These are phyloP conservation scores for Sebastolobus alascanus DNA, from an alignment of 2,797 vertebrate genomes.

Conservation along the genomic window DNA sequence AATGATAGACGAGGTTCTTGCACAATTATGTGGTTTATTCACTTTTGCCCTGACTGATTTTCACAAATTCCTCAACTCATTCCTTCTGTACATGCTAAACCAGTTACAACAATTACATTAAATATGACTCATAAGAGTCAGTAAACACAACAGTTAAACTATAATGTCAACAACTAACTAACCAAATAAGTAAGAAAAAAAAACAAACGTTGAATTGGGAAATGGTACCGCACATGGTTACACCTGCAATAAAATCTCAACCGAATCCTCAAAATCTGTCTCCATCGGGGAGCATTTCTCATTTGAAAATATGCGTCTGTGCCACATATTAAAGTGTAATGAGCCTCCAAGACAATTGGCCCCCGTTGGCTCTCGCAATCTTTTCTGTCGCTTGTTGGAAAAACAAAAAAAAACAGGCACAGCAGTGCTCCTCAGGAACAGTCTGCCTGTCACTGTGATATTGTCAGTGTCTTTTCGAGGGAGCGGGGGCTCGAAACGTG, in stretches of 20 bases:
- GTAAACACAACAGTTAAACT: neutral
- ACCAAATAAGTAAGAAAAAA: neutral
- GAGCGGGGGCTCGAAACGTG: conserved; percentile 3
- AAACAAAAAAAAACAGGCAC: neutral
- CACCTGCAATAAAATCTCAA: neutral
- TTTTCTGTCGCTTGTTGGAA: neutral
- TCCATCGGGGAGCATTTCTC: conserved; percentile 6
- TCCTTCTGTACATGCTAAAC: neutral
- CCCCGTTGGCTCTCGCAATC: conserved; percentile 2
- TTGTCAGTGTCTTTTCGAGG: conserved; percentile 8
- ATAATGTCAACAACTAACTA: neutral
- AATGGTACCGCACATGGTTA: neutral
- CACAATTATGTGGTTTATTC: neutral
- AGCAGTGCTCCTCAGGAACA: neutral
- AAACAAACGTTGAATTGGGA: neutral
- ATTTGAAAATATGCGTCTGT: conserved; percentile 6
- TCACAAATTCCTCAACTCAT: neutral
- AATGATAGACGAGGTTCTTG: neutral
- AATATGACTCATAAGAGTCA: neutral
- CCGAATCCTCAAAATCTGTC: neutral
- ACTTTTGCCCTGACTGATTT: neutral
- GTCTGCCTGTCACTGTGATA: neutral
- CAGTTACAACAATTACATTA: neutral
- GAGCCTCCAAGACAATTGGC: conserved; percentile 16
- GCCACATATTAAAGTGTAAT: conserved; percentile 14